These are phyloP conservation scores for Esperia sulphurella DNA, from an alignment of 2,888 invertebrate species.

Conservation along the genomic window DNA sequence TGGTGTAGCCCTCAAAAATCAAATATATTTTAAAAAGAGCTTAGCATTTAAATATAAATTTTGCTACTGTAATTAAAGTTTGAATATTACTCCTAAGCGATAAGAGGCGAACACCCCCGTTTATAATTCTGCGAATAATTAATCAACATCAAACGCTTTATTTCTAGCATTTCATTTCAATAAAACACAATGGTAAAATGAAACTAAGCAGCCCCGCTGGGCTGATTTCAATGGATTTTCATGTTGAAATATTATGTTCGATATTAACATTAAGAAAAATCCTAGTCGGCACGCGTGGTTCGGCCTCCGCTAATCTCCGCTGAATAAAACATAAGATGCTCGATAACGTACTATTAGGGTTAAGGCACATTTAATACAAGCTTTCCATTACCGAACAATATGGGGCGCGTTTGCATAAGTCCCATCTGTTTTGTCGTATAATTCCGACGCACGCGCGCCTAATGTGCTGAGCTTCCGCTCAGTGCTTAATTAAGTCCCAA, in stretches of 20 bases:
- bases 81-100: conserved; percentile 11
- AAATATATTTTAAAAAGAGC: too few relatives aligned
- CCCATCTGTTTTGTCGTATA: conserved; percentile 31
- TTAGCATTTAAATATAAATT: background rate
- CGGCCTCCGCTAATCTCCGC: conserved; percentile 59
- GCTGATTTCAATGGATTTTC: conserved; percentile 30
- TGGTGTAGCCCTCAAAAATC: too few relatives aligned
- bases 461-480: conserved; percentile 40
- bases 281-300: conserved; percentile 45
- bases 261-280: conserved; percentile 60
- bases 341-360: conserved; percentile 70
- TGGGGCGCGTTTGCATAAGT: conserved; percentile 26
- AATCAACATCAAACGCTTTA: conserved; percentile 45
- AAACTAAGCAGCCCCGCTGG: conserved; percentile 25
- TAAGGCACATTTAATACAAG: conserved; percentile 63
- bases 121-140: conserved; percentile 37
- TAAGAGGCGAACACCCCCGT: conserved; percentile 21
- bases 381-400: conserved; percentile 60
- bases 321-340: conserved; percentile 76
- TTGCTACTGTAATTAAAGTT: background rate
- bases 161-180: conserved; percentile 13
- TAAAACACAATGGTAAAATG: conserved; percentile 1
- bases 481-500: conserved; percentile 67
- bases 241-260: conserved; percentile 43
- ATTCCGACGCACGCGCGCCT: conserved; percentile 49